Conservation (phyloP, 2,797 vertebrate species). For the Chaenodraco wilsoni region DNA sequence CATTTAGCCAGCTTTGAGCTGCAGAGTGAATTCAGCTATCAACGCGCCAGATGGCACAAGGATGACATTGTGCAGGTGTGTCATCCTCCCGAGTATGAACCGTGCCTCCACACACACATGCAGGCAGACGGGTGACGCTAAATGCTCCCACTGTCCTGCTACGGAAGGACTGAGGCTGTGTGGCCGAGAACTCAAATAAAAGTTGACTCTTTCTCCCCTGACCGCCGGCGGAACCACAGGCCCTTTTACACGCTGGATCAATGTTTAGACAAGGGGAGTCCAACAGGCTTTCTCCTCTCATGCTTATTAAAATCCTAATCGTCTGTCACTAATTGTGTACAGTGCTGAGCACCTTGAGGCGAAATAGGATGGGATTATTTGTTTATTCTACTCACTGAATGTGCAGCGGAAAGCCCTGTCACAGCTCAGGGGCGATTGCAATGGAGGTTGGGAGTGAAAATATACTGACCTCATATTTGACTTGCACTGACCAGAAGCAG, state of each 20-base stretch:
- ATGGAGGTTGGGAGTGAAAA: constrained; percentile 75
- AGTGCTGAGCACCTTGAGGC: constrained; percentile 60
- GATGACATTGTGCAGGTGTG: constrained; percentile 66
- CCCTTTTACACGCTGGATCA: constrained; percentile 73
- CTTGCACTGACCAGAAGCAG: constrained; percentile 74
- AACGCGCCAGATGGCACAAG: constrained; percentile 41
- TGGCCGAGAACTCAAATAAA: constrained; percentile 74
- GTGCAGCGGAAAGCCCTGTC: constrained; percentile 57
- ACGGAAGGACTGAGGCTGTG: constrained; percentile 57
- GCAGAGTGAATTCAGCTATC: constrained; percentile 15
- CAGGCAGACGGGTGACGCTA: constrained; percentile 53
- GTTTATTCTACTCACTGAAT: constrained; percentile 72
- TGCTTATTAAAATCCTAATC: constrained; percentile 73
- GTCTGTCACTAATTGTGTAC: constrained; percentile 68
- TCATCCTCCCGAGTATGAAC: constrained; percentile 48
- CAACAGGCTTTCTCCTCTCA: constrained; percentile 62
- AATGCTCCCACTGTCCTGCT: constrained; percentile 75
- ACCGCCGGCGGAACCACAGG: constrained; percentile 54
- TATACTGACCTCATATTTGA: constrained; percentile 82
- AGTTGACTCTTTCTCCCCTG: constrained; percentile 66
- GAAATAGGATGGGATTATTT: constrained; percentile 67
- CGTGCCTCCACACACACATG: constrained; percentile 47
- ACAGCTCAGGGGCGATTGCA: constrained; percentile 66
- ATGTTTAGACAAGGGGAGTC: constrained; percentile 76
- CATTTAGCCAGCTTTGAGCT: not conserved